Evolutionary conservation across 1,140 invertebrate genomes (phyloP).

Genomic region (Zaprionus kolodkinae): DNA sequence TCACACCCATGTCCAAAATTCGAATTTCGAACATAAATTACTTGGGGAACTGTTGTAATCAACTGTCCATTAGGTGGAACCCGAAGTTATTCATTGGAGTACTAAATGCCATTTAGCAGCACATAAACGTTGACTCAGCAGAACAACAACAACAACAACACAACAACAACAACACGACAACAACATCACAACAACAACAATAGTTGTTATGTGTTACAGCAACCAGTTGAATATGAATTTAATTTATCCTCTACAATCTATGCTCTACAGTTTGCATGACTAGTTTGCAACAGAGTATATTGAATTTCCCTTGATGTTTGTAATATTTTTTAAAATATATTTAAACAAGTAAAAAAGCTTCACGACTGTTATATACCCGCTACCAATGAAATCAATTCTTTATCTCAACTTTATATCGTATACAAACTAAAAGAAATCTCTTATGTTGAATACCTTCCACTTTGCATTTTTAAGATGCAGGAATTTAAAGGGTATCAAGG

Average conservation of each 20-base stretch:
- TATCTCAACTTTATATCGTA: not conserved
- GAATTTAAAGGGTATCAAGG: constrained; percentile 5
- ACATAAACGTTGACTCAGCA: constrained; percentile 39
- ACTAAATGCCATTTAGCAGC: constrained; percentile 48
- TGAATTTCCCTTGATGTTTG: not conserved
- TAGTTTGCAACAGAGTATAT: not conserved
- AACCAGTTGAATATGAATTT: constrained; percentile 67
- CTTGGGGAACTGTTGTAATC: constrained; percentile 51
- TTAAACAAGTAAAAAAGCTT: not conserved
- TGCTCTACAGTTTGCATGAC: not conserved
- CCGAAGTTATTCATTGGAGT: constrained; percentile 44
- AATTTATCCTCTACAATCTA: constrained; percentile 9
- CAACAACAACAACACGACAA: too few species aligned
- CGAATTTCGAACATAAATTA: constrained; percentile 57
- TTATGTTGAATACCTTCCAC: not conserved
- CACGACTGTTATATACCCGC: not conserved
- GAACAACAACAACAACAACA: constrained; percentile 20
- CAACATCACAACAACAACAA: not conserved
- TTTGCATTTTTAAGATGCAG: not conserved
- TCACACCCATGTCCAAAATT: constrained; percentile 40
- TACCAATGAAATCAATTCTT: too few species aligned
- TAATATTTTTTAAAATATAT: not conserved
- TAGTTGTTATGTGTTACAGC: constrained; percentile 27
- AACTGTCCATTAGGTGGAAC: constrained; percentile 37
- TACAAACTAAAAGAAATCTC: not conserved